phyloP scores from a whole-genome alignment of 2,888 invertebrate genomes.

The Sarcophaga subvicina region DNA sequence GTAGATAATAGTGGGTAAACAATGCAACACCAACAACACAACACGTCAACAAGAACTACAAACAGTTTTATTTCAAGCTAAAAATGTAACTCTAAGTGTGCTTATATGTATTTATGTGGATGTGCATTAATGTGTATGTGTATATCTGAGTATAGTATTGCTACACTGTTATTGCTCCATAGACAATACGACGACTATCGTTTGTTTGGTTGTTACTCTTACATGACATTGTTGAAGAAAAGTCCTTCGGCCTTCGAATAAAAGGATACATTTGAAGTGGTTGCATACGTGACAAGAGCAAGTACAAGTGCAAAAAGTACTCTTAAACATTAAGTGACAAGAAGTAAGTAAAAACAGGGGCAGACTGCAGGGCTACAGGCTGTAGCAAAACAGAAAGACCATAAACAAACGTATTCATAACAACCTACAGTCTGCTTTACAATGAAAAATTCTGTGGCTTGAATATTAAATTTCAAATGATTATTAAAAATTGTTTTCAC shows the following conservation, averaged over 20 bases:
- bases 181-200: constrained; percentile 19
- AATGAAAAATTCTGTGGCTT: constrained; percentile 2
- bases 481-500: constrained; percentile 8
- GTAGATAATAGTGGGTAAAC: constrained; percentile 59
- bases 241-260: constrained; percentile 47
- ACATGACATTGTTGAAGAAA: constrained; percentile 20
- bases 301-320: constrained; percentile 53
- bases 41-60: constrained; percentile 29
- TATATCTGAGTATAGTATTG: constrained; percentile 12
- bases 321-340: constrained; percentile 19
- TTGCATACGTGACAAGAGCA: constrained; percentile 66
- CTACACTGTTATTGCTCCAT: constrained; percentile 25
- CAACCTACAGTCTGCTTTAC: neutral
- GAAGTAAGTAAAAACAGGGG: neutral
- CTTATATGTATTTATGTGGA: neutral
- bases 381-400: neutral
- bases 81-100: constrained; percentile 23
- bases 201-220: neutral
- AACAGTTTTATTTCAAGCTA: constrained; percentile 52
- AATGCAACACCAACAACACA: constrained; percentile 30
- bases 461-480: constrained; percentile 18
- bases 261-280: constrained; percentile 64
- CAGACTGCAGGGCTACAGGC: neutral
- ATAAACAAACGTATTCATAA: neutral
- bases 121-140: neutral